A percentile compares a stretch with the other conserved stretches of the same genome.
These are phyloP conservation scores for Australoheros scitulus DNA, from an alignment of 2,113 vertebrate genomes.

Conservation along the genomic window DNA sequence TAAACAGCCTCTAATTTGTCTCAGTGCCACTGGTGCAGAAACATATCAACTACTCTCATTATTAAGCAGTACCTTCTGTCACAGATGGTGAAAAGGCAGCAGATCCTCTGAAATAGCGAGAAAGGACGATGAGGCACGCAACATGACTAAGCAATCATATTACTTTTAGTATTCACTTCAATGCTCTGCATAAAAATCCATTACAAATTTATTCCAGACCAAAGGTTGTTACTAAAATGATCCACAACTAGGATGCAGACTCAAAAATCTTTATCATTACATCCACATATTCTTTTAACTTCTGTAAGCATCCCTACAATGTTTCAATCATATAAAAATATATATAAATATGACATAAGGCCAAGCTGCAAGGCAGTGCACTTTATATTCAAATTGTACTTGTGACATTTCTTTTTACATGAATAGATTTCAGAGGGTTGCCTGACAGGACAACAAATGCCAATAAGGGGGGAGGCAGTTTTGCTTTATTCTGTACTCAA, in stretches of 20 bases:
- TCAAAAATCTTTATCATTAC: neutral
- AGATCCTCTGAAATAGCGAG: neutral
- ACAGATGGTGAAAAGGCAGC: slow-evolving; percentile 15
- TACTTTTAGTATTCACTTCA: slow-evolving; percentile 2
- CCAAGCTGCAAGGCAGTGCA: neutral
- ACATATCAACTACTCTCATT: slow-evolving; percentile 45
- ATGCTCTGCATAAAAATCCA: slow-evolving; percentile 12
- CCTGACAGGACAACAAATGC: neutral
- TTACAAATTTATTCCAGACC: slow-evolving; percentile 6
- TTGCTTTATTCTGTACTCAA: neutral
- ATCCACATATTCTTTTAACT: neutral
- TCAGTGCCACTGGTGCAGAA: slow-evolving; percentile 41
- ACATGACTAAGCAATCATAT: slow-evolving; percentile 18
- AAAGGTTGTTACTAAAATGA: slow-evolving; percentile 5
- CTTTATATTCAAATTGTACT: neutral
- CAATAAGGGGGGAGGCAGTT: neutral
- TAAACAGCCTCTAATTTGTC: slow-evolving; percentile 43
- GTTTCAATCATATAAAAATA: neutral
- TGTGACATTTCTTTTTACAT: neutral
- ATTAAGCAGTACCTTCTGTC: slow-evolving; percentile 17
- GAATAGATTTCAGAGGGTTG: neutral
- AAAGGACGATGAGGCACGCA: neutral
- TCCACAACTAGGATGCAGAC: neutral
- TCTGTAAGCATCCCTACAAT: neutral
- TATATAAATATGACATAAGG: neutral